phyloP scores from a whole-genome alignment of 2,797 vertebrate species.

The Merluccius polli region DNA sequence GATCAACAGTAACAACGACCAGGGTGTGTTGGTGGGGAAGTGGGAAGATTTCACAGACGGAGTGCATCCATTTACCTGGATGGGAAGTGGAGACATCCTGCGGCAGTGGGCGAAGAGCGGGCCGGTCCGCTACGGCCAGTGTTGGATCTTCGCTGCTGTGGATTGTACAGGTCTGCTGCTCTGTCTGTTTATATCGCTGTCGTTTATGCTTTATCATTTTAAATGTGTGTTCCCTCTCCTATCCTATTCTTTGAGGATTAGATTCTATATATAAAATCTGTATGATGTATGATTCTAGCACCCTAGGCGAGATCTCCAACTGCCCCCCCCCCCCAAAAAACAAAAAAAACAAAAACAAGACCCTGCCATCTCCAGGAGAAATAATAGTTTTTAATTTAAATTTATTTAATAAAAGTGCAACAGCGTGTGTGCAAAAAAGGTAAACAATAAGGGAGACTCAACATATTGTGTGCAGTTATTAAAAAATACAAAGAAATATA shows the following conservation, averaged over 20 bases:
- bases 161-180: constrained; percentile 75
- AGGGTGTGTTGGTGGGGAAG: constrained; percentile 74
- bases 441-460: no score
- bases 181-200: neutral
- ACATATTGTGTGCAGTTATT: no score
- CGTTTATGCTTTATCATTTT: neutral
- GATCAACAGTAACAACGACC: constrained; percentile 84
- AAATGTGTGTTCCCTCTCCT: neutral
- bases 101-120: constrained; percentile 74
- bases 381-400: no score
- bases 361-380: no score
- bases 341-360: no score
- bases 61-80: constrained; percentile 76
- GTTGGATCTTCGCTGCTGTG: constrained; percentile 88
- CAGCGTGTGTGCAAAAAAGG: no score
- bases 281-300: no score
- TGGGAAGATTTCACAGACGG: constrained; percentile 71
- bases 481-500: no score
- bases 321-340: no score
- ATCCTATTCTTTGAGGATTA: neutral
- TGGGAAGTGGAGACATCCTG: constrained; percentile 79
- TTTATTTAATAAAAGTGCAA: no score
- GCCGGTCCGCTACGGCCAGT: constrained; percentile 80
- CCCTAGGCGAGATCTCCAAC: no score
- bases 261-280: no score